Evolutionary conservation across 2,113 vertebrate species (phyloP).

Genomic region (rat (Rattus norvegicus)): DNA sequence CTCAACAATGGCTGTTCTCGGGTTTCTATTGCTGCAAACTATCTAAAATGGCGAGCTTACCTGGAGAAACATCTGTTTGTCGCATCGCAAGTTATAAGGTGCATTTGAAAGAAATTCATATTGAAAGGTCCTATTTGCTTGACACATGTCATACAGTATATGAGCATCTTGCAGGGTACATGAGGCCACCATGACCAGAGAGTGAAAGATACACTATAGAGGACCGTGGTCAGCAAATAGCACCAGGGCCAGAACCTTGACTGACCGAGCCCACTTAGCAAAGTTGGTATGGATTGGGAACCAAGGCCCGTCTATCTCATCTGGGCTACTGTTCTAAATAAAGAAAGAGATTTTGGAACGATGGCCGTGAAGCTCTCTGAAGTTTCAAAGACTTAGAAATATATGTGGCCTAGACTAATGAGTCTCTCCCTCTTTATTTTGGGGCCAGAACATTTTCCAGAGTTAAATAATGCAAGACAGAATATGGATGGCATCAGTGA

Average conservation of each 20-base stretch:
- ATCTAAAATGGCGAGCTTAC: background rate
- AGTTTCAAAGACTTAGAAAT: conserved; percentile 49
- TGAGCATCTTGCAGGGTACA: background rate
- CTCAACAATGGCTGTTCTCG: background rate
- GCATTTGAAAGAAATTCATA: background rate
- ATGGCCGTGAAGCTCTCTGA: conserved; percentile 18
- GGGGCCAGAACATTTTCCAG: conserved; percentile 70
- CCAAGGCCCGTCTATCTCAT: background rate
- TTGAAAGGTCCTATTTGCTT: background rate
- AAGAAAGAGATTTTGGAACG: background rate
- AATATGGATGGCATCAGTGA: conserved; percentile 46
- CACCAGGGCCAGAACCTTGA: background rate
- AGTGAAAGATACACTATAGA: background rate
- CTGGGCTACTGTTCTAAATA: background rate
- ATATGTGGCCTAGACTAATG: conserved; percentile 53
- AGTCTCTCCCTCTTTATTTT: conserved; percentile 56
- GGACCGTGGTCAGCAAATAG: background rate
- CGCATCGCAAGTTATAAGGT: background rate
- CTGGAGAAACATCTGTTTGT: background rate
- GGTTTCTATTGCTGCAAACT: background rate
- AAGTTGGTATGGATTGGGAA: accelerated
- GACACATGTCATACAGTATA: accelerated
- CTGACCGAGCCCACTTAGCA: accelerated
- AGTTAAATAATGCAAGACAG: conserved; percentile 75
- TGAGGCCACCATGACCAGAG: background rate